A percentile compares a stretch with the other conserved stretches of the same genome.
phyloP scores from a whole-genome alignment of 2,888 invertebrate species.

The Margaritifera margaritifera region DNA sequence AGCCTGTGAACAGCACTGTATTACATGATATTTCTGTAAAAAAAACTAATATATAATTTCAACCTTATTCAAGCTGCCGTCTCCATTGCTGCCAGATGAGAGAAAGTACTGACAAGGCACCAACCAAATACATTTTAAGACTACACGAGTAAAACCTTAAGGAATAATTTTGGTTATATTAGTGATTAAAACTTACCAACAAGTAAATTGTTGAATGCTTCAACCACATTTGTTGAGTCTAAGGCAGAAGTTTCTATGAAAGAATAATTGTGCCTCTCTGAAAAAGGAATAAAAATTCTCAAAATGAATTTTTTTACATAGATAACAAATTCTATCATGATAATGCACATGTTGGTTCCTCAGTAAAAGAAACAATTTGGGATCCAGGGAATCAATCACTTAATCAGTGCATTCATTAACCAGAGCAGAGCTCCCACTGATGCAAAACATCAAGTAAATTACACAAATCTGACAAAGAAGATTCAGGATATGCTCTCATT shows the following conservation, averaged over 20 bases:
- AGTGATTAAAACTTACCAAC: slow-evolving; percentile 78
- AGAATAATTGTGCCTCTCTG: slow-evolving; percentile 92
- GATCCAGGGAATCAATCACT: not conserved
- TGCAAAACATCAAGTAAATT: too few species aligned
- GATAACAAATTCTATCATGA: not conserved
- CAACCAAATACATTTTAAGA: too few species aligned
- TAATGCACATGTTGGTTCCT: not conserved
- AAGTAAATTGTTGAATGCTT: slow-evolving; percentile 99
- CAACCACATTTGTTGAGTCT: slow-evolving; percentile 99
- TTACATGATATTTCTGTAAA: too few species aligned
- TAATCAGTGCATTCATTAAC: not conserved
- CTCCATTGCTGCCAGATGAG: too few species aligned
- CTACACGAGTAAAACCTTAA: too few species aligned
- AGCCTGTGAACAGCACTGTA: too few species aligned
- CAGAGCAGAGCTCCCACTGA: not conserved
- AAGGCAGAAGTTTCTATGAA: slow-evolving; percentile 99
- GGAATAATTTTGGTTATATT: not conserved
- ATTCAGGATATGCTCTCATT: too few species aligned
- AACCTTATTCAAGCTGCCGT: too few species aligned
- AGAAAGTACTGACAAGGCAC: too few species aligned
- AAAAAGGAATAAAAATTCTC: slow-evolving; percentile 18
- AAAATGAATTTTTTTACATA: not conserved
- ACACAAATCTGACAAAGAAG: too few species aligned
- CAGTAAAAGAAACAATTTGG: not conserved
- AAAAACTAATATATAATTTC: too few species aligned